phyloP scores from a whole-genome alignment of 2,797 vertebrate genomes.

The Rhincodon typus region DNA sequence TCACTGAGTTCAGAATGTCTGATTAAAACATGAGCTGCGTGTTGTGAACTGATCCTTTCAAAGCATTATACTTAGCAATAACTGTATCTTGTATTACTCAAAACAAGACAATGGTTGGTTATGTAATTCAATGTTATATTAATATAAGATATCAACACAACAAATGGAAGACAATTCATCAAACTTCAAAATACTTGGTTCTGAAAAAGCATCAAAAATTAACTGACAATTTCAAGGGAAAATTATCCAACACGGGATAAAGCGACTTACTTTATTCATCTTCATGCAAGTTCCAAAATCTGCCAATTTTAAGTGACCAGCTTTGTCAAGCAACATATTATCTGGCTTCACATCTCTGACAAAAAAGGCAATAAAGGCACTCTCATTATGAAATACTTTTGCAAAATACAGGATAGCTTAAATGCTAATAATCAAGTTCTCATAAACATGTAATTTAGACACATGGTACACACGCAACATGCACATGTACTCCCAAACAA shows the following conservation, averaged over 20 bases:
- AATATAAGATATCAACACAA: neutral
- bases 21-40: neutral
- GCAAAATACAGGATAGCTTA: neutral
- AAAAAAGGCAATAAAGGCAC: constrained; percentile 39
- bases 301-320: constrained; percentile 94
- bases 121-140: neutral
- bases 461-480: neutral
- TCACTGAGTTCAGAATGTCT: neutral
- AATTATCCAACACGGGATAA: constrained; percentile 36
- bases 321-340: constrained; percentile 97
- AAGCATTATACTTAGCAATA: neutral
- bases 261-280: constrained; percentile 86
- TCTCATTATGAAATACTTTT: neutral
- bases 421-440: neutral
- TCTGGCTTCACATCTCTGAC: constrained; percentile 94
- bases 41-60: neutral
- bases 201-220: neutral
- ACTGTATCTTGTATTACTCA: neutral
- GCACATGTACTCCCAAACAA: neutral
- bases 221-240: neutral
- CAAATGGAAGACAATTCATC: neutral
- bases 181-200: neutral
- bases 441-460: neutral
- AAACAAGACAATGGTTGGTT: neutral
- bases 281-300: constrained; percentile 99